Conservation (phyloP, 1,140 invertebrate genomes). For the Procambarus clarkii region DNA sequence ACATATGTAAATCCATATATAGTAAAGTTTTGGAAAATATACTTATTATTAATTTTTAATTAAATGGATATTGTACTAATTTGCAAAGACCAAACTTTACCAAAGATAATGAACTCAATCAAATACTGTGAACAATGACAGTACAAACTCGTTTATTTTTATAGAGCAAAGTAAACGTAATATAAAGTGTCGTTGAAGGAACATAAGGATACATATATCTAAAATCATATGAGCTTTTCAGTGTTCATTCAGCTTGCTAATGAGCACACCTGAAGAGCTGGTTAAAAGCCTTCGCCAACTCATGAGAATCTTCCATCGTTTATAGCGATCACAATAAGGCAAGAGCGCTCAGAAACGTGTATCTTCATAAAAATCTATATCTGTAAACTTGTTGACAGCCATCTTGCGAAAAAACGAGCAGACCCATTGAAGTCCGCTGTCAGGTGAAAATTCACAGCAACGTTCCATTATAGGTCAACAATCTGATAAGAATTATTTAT, state of each 20-base stretch:
- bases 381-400: conserved; percentile 24
- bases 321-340: background rate
- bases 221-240: too few species aligned
- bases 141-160: background rate
- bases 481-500: conserved; percentile 14
- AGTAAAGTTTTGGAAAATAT: background rate
- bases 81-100: background rate
- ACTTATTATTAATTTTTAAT: background rate
- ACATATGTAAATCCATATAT: too few species aligned
- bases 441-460: conserved; percentile 8
- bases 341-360: background rate
- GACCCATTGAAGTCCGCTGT: background rate
- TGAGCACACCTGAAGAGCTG: too few species aligned
- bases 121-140: too few species aligned
- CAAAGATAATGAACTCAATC: background rate
- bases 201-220: background rate
- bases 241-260: too few species aligned
- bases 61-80: background rate
- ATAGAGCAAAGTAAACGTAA: background rate
- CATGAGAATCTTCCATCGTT: background rate
- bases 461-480: background rate
- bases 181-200: background rate
- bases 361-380: conserved; percentile 26
- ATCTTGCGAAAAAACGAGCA: background rate
- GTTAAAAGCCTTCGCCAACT: background rate